Evolutionary conservation across 2,113 vertebrate genomes (phyloP), one percentile per base, ranked within the genome.

Genomic region (Alethe castanea): DNA sequence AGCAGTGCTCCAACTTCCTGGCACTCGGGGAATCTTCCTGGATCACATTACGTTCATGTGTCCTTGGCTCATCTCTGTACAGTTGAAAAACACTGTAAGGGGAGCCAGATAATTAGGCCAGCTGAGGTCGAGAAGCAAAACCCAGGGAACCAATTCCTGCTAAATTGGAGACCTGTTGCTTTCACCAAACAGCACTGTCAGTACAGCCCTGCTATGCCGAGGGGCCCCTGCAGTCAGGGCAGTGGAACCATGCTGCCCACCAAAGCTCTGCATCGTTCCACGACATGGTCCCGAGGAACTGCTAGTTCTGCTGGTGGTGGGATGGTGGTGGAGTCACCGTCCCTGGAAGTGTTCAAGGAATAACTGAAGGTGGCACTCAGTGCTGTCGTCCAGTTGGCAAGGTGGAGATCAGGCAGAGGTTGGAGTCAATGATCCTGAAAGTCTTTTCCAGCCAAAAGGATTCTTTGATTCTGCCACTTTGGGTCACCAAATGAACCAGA

Each of bases 271-370:
- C 4, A 1, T 6, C 19, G 2, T 29, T 85, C 78, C 33, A 15
- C 3, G 1, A 3, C 42, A 4, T 0, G 3, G 44, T 36, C 53
- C 60, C 0, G 0, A 31, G 13, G 20, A 78, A 6, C 23, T 33
- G 60, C 14, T 60, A 4, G 8, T 13, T 52, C 44, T 7, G 3
- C 47, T 31, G 24, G 8, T 5, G 0, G 8, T 31, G n/a, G 25
- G n/a, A 23, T 42, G 35, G 48, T 29, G 31, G 35, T 42, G 48
- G 64, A 83, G 31, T 33, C 71, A 35, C 48, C 12, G 4, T 36
- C 40, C 35, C 56, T 50, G 40, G 31, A 77, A 20, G 35, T 54
- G 56, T 28, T 36, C 47, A 42, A 33, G 48, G 36, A 48, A 24
- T 1, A 1, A 31, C 29, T 61, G 62, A 40, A 42, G 25, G 24